Evolutionary conservation across 2,113 vertebrate species (phyloP), one percentile per base, ranked within the genome.

Genomic region (Spheniscus mendiculus): DNA sequence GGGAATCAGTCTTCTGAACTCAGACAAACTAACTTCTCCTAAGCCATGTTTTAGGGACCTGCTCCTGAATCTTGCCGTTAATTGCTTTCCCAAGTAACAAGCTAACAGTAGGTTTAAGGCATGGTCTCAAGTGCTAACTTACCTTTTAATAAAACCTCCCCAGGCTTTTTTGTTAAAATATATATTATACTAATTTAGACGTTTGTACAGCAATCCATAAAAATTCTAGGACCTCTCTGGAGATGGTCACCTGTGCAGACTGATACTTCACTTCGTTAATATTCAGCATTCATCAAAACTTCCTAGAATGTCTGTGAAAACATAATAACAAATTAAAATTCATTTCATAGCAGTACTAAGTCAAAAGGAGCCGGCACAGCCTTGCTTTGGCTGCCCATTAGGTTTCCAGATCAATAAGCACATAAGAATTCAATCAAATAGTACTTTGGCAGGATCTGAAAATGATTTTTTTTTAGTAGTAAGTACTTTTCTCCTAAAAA

Each of bases 371-470:
- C 53, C 63, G 73, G 52, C 78, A 87, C 56, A 61, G 55, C 66
- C 63, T 73, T 79, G 49, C 53, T 93, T 27, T 69, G 74, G 32
- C 55, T 95, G 45, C 40, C 84, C 62, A 23, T 77, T 83, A 44
- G 82, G 85, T 95, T 90, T 93, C 78, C 74, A 92, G 62, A 88
- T 96, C 90, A 73, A 88, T 95, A 95, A 89, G 22, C 66, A 15
- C 36, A 3, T 80, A 88, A 90, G 62, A 88, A 83, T 83, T 95
- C 42, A 84, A 89, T 95, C 93, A 91, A 76, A 90, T 18, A 72
- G 50, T 80, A 55, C 55, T 92, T 92, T 42, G 47, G 15, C 82
- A 91, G 38, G 58, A 80, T 66, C 42, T 77, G 63, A 93, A 82
- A 74, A 29, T 62, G 1, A 36, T 2, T 6, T 58, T 26, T 63